These are phyloP conservation scores for Spialia ferax DNA, from an alignment of 2,888 invertebrate genomes.

Conservation along the genomic window DNA sequence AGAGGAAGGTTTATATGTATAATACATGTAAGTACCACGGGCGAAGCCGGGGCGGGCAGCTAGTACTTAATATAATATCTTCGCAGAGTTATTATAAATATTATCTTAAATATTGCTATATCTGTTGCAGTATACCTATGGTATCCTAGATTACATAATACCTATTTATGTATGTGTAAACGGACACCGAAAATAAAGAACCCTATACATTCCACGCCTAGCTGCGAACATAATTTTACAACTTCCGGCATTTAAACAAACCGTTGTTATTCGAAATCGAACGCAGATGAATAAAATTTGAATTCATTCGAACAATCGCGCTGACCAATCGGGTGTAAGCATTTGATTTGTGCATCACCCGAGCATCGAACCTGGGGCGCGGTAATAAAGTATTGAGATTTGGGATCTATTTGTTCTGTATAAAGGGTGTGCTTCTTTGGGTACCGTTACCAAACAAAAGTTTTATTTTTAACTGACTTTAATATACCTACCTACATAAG, in stretches of 20 bases:
- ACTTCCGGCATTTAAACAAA: slow-evolving; percentile 19
- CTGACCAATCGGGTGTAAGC: slow-evolving; percentile 24
- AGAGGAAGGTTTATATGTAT: too few species aligned
- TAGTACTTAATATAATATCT: too few species aligned
- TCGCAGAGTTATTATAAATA: too few species aligned
- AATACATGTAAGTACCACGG: too few species aligned
- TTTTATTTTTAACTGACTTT: too few species aligned
- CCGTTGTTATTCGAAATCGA: slow-evolving; percentile 6
- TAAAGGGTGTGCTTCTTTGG: slow-evolving; percentile 24
- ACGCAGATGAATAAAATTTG: slow-evolving; percentile 31
- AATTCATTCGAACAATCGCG: slow-evolving; percentile 29
- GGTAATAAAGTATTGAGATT: slow-evolving; percentile 34
- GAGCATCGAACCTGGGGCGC: slow-evolving; percentile 30
- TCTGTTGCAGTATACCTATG: too few species aligned
- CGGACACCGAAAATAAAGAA: background rate
- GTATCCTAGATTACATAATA: too few species aligned
- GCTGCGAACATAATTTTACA: background rate
- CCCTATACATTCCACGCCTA: background rate
- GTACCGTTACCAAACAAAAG: slow-evolving; percentile 8
- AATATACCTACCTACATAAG: too few species aligned
- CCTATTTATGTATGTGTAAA: too few species aligned
- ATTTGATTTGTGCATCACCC: slow-evolving; percentile 39
- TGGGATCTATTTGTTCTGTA: slow-evolving; percentile 29
- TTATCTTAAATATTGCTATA: too few species aligned
- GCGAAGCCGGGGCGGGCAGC: too few species aligned